Evolutionary conservation across 1,140 invertebrate species (phyloP), one percentile per base, ranked within the genome.

Genomic region (Onthophagus taurus): DNA sequence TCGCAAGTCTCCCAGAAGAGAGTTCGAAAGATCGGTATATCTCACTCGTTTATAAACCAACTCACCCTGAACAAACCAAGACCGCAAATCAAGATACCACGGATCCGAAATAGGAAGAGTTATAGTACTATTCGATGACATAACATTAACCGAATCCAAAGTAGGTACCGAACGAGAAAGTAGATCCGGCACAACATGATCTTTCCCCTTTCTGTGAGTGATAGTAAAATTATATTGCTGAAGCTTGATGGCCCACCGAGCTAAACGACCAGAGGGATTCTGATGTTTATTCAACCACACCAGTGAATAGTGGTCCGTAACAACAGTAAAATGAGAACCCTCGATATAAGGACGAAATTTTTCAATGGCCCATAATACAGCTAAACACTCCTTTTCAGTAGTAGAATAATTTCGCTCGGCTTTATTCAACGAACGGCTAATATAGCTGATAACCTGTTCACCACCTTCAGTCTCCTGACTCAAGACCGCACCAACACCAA

Each of bases 341-440:
- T 41, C 23, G 9, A 41, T 26, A n/a, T 41, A 41, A n/a, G 19
- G 16, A 4, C 37, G 18, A 21, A 41, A 23, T 29, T 24, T 41
- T 11, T 41, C 37, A 2, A 26, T 41, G 7, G 19, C 37, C 12
- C 16, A 41, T 3, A 41, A 11, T 9, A 41, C 21, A 1, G 37
- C 18, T 26, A 24, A 6, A n/a, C n/a, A n/a, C n/a, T n/a, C n/a
- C 37, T 11, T 51, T 52, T 71, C 60, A 1, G 59, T 66, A 0
- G n/a, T 31, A 6, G 30, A 31, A 31, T 5, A 4, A 13, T 31
- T 31, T 2, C 31, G 31, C 16, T 31, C 31, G 5, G 12, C 1
- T 6, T 2, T 5, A 6, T 6, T 31, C 7, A 31, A 12, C 1
- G 31, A 3, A 9, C 31, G 31, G 12, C 31, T 31, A 1, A 31